These are phyloP conservation scores for Laterallus jamaicensis DNA, from an alignment of 2,113 vertebrate species.

Conservation along the genomic window DNA sequence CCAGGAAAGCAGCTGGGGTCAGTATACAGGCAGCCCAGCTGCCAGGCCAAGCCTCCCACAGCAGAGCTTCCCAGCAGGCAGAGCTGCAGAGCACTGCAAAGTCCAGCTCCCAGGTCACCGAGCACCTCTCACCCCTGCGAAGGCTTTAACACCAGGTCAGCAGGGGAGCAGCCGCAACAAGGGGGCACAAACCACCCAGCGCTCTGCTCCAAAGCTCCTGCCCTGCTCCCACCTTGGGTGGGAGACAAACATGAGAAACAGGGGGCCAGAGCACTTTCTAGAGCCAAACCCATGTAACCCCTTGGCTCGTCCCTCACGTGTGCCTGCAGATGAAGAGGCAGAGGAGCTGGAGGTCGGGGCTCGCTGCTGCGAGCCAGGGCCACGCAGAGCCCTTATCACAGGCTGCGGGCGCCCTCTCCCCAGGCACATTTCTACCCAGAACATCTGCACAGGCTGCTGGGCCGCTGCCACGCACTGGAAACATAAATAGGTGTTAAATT, in stretches of 20 bases:
- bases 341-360: neutral
- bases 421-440: conserved; percentile 13
- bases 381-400: fast-evolving
- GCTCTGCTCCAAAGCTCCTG: neutral
- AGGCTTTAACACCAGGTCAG: neutral
- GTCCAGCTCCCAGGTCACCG: neutral
- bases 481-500: conserved; percentile 50
- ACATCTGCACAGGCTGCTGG: conserved; percentile 37
- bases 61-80: neutral
- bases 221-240: fast-evolving
- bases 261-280: neutral
- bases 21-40: no score
- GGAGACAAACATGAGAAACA: neutral
- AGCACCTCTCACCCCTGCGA: neutral
- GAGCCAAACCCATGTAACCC: neutral
- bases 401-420: neutral
- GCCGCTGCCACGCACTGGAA: neutral
- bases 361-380: neutral
- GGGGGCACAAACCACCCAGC: neutral
- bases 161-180: neutral
- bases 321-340: neutral
- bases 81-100: neutral
- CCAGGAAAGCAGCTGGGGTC: neutral
- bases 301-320: neutral
- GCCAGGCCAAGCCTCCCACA: neutral